Percentiles rank a stretch among this genome's conserved stretches.
Conservation (phyloP, 2,888 invertebrate genomes). For the Stenodema calcarata region DNA sequence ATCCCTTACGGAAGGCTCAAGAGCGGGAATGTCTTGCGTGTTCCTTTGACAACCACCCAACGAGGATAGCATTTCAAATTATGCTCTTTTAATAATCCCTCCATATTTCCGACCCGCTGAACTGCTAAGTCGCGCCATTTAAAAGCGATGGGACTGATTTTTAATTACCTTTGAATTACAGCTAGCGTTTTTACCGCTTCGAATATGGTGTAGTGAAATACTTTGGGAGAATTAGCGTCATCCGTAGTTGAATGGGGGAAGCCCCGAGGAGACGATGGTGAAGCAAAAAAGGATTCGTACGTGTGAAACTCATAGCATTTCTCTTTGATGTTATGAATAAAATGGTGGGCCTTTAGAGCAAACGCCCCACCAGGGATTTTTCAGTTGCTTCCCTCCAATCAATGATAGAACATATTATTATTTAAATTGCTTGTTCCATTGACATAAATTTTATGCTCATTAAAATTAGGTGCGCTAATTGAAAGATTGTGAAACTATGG, state of each 20-base stretch:
- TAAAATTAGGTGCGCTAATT: too few species aligned
- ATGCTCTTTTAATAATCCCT: constrained; percentile 25
- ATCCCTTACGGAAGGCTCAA: not conserved
- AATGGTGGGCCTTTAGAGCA: not conserved
- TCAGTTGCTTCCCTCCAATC: too few species aligned
- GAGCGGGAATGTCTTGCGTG: constrained; percentile 17
- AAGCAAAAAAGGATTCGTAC: not conserved
- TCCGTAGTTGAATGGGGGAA: not conserved
- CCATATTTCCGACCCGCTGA: constrained; percentile 23
- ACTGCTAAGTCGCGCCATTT: not conserved
- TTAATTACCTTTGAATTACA: constrained; percentile 22
- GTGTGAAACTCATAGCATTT: not conserved
- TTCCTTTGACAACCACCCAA: not conserved
- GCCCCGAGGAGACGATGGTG: not conserved
- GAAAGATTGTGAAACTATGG: too few species aligned
- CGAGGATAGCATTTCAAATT: not conserved
- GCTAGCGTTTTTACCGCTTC: not conserved
- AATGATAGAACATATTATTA: too few species aligned
- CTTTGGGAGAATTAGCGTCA: not conserved
- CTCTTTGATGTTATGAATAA: not conserved
- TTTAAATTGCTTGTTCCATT: too few species aligned
- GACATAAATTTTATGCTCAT: too few species aligned
- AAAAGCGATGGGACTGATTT: not conserved
- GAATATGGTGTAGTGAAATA: not conserved
- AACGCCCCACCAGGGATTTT: too few species aligned